Conservation (phyloP, 30 jellyfish, hydroid and myxozoan species). For the Aurelia aurita region DNA sequence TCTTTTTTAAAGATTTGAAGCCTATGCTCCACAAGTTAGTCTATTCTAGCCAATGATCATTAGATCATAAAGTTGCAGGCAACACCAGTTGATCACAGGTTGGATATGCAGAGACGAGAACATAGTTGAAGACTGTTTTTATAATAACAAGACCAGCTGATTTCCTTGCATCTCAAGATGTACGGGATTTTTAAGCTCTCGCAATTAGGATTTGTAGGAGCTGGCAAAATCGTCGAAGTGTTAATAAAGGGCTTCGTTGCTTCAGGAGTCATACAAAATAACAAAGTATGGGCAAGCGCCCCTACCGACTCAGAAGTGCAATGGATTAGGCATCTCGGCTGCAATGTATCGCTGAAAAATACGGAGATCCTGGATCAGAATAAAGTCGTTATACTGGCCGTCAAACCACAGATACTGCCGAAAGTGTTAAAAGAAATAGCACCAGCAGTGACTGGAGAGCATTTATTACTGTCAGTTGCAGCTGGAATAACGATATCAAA, state of each 20-base stretch:
- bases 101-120: no score
- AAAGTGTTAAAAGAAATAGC: constrained; percentile 56
- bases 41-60: no score
- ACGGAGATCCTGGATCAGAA: constrained; percentile 43
- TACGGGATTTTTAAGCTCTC: constrained; percentile 61
- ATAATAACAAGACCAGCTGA: no score
- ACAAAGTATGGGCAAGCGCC: constrained; percentile 84
- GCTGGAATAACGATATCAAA: constrained; percentile 74
- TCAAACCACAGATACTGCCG: constrained; percentile 80
- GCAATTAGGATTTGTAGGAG: constrained; percentile 73
- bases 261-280: constrained; percentile 74
- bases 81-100: no score
- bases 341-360: constrained; percentile 69
- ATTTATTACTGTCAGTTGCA: constrained; percentile 75
- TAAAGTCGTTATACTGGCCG: constrained; percentile 68
- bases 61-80: no score
- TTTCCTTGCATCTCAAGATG: constrained; percentile 7
- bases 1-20: no score
- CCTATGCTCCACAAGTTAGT: no score
- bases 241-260: constrained; percentile 82
- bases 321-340: constrained; percentile 84
- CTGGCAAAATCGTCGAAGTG: constrained; percentile 84
- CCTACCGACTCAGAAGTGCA: constrained; percentile 75
- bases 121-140: no score
- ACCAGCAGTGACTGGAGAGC: constrained; percentile 71